Evolutionary conservation across 2,113 vertebrate species (phyloP).

Genomic region (Lathamus discolor): DNA sequence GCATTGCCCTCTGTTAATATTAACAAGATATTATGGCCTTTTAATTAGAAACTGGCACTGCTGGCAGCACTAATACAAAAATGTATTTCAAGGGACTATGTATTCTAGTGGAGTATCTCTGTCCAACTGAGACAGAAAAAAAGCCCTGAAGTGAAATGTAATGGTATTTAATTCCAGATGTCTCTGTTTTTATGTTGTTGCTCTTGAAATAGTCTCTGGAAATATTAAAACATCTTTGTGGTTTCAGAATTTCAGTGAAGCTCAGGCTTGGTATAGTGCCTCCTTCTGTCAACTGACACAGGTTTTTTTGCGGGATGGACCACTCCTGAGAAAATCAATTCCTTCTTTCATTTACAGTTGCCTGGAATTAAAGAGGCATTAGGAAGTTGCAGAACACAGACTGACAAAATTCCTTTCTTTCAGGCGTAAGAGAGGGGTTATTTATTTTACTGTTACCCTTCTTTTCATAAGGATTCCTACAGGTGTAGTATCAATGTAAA

Average conservation of each 20-base stretch:
- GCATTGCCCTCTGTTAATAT: neutral
- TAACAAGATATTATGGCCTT: conserved; percentile 36
- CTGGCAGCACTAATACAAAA: conserved; percentile 23
- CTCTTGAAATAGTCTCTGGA: conserved; percentile 62
- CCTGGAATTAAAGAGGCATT: conserved; percentile 15
- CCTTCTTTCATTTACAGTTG: conserved; percentile 44
- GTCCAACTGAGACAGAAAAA: conserved; percentile 48
- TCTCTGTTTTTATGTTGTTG: conserved; percentile 44
- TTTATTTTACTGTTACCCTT: neutral
- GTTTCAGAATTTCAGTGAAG: conserved; percentile 8
- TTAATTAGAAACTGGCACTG: conserved; percentile 45
- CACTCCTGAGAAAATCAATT: conserved; percentile 54
- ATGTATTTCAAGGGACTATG: conserved; percentile 16
- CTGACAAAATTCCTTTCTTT: neutral
- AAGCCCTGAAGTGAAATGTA: conserved; percentile 15
- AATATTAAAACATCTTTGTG: conserved; percentile 55
- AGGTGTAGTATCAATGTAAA: neutral
- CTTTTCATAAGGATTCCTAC: neutral
- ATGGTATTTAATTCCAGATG: conserved; percentile 53
- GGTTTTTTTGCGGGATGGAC: neutral
- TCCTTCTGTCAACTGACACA: conserved; percentile 26
- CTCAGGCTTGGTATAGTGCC: neutral
- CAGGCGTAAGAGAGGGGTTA: neutral
- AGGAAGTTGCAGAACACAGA: neutral
- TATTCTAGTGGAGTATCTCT: conserved; percentile 6